Percentiles rank a stretch among this genome's conserved stretches.
phyloP scores from a whole-genome alignment of 2,888 invertebrate species.

The Clostera curtula region DNA sequence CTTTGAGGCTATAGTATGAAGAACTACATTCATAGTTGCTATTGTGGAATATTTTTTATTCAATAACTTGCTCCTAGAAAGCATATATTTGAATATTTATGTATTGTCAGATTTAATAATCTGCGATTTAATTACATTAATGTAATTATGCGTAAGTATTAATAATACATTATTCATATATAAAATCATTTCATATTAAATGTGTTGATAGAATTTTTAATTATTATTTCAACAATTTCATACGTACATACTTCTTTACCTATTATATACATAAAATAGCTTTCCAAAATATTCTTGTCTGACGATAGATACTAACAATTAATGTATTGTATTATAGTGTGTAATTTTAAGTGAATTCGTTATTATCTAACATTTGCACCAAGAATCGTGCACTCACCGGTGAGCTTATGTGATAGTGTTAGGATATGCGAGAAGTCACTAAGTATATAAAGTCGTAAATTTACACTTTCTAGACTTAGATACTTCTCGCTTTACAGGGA shows the following conservation, averaged over 20 bases:
- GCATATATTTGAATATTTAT: conserved; percentile 4
- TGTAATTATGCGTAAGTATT: conserved; percentile 19
- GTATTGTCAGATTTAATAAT: conserved; percentile 20
- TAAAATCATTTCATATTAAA: conserved; percentile 23
- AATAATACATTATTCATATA: conserved; percentile 21
- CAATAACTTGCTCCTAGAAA: neutral
- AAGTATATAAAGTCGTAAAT: no score
- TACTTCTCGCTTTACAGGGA: no score
- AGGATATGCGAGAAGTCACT: no score
- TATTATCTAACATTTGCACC: conserved; percentile 19
- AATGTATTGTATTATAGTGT: conserved; percentile 12
- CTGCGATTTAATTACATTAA: conserved; percentile 15
- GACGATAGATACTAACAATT: conserved; percentile 31
- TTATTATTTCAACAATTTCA: conserved; percentile 54
- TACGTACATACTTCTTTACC: conserved; percentile 43
- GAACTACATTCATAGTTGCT: no score
- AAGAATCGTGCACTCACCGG: conserved; percentile 23
- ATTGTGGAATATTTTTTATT: neutral
- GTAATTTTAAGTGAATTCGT: conserved; percentile 15
- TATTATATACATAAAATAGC: conserved; percentile 60
- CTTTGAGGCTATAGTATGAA: no score
- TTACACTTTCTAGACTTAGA: no score
- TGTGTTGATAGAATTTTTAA: conserved; percentile 43
- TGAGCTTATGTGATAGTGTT: conserved; percentile 13
- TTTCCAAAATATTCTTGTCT: conserved; percentile 56